Evolutionary conservation across 1,140 invertebrate genomes (phyloP).

Genomic region (Drosophila biarmipes): DNA sequence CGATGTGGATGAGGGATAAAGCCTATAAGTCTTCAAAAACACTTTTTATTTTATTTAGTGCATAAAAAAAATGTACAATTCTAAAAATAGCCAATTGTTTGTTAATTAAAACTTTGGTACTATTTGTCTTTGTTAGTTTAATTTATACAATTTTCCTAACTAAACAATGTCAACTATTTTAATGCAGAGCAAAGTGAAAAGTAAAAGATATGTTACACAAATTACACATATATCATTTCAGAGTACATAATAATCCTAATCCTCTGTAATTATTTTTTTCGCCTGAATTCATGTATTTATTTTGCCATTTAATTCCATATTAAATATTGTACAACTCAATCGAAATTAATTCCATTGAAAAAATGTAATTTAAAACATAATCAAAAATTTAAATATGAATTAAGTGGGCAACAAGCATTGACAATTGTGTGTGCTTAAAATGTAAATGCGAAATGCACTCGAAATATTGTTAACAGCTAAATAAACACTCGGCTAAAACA

Average conservation of each 20-base stretch:
- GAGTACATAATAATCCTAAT: neutral
- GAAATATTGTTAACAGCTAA: constrained; percentile 54
- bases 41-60: neutral
- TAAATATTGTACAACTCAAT: neutral
- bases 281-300: neutral
- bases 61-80: too few species aligned
- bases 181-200: too few species aligned
- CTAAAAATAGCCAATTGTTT: too few species aligned
- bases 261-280: neutral
- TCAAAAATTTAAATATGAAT: constrained; percentile 12
- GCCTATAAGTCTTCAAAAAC: too few species aligned
- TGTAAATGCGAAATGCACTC: constrained; percentile 35
- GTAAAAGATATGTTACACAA: neutral
- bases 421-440: constrained; percentile 3
- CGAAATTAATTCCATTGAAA: neutral
- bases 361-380: constrained; percentile 10
- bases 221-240: neutral
- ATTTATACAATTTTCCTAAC: too few species aligned
- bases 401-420: neutral
- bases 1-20: neutral
- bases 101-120: too few species aligned
- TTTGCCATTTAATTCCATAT: neutral
- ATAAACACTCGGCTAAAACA: constrained; percentile 34
- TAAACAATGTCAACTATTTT: too few species aligned
- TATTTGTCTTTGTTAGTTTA: too few species aligned